Evolutionary conservation across 2,888 invertebrate genomes (phyloP).

Genomic region (Aradus depressus): DNA sequence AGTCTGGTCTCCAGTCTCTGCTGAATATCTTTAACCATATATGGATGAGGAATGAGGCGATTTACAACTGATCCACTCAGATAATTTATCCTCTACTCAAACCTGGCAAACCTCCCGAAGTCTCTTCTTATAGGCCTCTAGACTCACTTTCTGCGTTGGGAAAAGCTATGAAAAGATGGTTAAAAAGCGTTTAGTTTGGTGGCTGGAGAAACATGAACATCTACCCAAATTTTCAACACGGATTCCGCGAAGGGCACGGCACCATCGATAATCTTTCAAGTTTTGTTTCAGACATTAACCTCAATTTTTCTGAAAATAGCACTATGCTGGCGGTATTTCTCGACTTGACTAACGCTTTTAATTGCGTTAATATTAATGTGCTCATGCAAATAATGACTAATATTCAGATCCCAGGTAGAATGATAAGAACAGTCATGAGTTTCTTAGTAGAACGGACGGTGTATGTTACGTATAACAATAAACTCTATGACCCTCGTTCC

Average conservation of each 20-base stretch:
- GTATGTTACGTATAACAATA: slow-evolving; percentile 1
- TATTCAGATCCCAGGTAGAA: not conserved
- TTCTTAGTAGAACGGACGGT: slow-evolving; percentile 2
- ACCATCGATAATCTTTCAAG: slow-evolving; percentile 13
- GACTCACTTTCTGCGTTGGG: no score
- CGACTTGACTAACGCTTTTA: slow-evolving; percentile 18
- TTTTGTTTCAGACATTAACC: slow-evolving; percentile 7
- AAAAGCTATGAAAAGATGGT: no score
- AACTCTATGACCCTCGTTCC: not conserved
- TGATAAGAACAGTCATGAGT: not conserved
- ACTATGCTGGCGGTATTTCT: slow-evolving; percentile 14
- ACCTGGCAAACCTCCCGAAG: slow-evolving; percentile 13
- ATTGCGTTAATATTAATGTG: slow-evolving; percentile 14
- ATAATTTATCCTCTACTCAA: slow-evolving; percentile 17
- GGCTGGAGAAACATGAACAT: slow-evolving; percentile 19
- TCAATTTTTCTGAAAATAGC: slow-evolving; percentile 11
- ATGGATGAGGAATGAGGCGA: not conserved
- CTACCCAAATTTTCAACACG: slow-evolving; percentile 15
- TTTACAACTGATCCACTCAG: slow-evolving; percentile 10
- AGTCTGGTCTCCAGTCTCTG: no score
- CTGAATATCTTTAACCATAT: slow-evolving; percentile 12
- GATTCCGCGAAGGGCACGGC: slow-evolving; percentile 15
- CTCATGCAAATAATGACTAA: slow-evolving; percentile 4
- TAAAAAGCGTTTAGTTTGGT: slow-evolving; percentile 18
- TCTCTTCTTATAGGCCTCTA: slow-evolving; percentile 22